Percentiles rank a stretch among this genome's conserved stretches.
Conservation (phyloP, 2,888 invertebrate genomes). For the Drosophila dives region DNA sequence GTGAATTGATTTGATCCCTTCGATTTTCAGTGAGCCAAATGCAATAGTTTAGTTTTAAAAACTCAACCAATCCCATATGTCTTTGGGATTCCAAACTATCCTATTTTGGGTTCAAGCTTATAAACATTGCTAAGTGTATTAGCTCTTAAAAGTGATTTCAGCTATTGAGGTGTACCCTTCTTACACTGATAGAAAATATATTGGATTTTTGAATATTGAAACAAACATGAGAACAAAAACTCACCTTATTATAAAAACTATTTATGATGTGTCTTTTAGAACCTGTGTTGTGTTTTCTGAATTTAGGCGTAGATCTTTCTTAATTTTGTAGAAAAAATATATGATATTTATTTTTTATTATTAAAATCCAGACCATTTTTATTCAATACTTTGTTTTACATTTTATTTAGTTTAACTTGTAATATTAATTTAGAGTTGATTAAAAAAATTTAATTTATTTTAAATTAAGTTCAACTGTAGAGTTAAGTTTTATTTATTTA, state of each 20-base stretch:
- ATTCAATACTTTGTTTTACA: background rate
- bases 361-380: background rate
- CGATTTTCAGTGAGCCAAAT: background rate
- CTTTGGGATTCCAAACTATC: background rate
- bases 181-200: background rate
- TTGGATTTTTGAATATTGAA: background rate
- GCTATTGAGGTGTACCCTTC: slow-evolving; percentile 15
- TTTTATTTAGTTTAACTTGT: background rate
- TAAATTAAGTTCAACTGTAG: too few species aligned
- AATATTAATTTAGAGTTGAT: too few species aligned
- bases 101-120: background rate
- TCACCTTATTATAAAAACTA: background rate
- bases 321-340: background rate
- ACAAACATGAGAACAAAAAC: background rate
- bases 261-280: background rate
- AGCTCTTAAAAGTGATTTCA: slow-evolving; percentile 27
- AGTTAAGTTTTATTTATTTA: background rate
- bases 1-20: background rate
- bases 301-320: background rate
- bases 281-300: background rate
- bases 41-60: background rate
- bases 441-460: too few species aligned
- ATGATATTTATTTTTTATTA: too few species aligned
- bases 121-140: slow-evolving; percentile 36
- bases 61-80: background rate